Base-by-base conservation (phyloP, 1,140 invertebrate genomes). In the Varroa destructor region DNA sequence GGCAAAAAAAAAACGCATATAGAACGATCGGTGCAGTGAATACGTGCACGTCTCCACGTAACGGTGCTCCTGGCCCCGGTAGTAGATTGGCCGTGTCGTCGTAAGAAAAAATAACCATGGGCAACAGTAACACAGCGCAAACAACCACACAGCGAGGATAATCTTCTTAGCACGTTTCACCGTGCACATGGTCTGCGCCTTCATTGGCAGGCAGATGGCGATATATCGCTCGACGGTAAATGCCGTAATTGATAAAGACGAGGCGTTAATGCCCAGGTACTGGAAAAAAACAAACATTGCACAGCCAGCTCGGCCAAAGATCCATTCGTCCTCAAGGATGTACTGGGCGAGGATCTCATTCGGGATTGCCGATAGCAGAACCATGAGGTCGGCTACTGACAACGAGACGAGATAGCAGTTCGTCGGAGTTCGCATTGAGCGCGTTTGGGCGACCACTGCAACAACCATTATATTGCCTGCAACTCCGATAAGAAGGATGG, bases 211-310 rank as follows among this genome's bases (percentile, higher is more conserved):
- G 73, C 84, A 85, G 55, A 85, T 85, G 70, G 84, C 84, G 58
- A 85, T 84, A 76, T 83, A 85, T 42, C 84, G 75, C 75, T 85
- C 84, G 5, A 87, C 82, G 1, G 86, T 87, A 78, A 87, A 87
- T 0, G 86, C 86, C 25, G 86, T 84, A 54, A 87, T 83, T 43
- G 83, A 85, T 42, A 87, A 77, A 0, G 85, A 84, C 0, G 85
- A 86, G 36, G 83, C 84, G 77, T 88, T 88, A 72, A 88, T 86
- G 1, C 86, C 87, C 8, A 87, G 78, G 77, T 86, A 84, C 75
- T 86, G 85, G 2, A 83, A 77, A 76, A 86, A 88, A n/a, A 86
- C 81, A 71, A 86, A 81, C 6, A 85, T 72, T 0, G 82, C 80
- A 76, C 86, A 87, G 40, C 84, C 83, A 2, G 81, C 76, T 12